Percentiles rank a stretch among this genome's conserved stretches.
Evolutionary conservation across 2,113 vertebrate species (phyloP).

Genomic region (Onychorhynchus coronatus): DNA sequence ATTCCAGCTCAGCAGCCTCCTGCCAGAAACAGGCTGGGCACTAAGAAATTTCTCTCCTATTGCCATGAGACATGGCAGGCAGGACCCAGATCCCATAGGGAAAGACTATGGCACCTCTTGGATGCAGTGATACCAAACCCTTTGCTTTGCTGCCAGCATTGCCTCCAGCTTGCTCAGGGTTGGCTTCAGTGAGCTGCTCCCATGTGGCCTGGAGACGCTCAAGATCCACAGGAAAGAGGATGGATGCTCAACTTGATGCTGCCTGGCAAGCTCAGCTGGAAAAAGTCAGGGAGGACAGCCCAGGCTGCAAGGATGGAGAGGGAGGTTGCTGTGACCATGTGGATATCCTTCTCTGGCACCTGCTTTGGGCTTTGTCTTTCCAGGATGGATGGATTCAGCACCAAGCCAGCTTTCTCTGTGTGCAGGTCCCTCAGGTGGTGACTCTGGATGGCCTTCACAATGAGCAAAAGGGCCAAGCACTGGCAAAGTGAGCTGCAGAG

Average conservation of each 20-base stretch:
- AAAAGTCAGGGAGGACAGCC: background rate
- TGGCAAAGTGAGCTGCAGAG: fast-evolving
- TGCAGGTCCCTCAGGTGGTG: background rate
- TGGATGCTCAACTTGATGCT: background rate
- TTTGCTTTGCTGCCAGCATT: background rate
- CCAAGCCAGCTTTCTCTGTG: background rate
- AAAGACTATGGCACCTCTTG: background rate
- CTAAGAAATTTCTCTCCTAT: background rate
- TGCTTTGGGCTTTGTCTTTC: background rate
- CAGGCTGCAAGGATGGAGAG: background rate
- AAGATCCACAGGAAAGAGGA: background rate
- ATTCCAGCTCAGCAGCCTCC: background rate
- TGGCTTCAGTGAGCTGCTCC: background rate
- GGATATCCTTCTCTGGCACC: background rate
- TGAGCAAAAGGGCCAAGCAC: background rate
- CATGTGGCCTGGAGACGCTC: background rate
- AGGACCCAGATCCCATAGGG: background rate
- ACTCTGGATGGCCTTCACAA: background rate
- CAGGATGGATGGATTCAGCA: background rate
- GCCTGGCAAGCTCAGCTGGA: background rate
- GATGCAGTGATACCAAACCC: background rate
- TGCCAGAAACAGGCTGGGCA: background rate
- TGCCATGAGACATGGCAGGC: fast-evolving
- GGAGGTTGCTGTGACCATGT: background rate
- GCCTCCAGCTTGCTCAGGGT: background rate